Evolutionary conservation across 1,140 invertebrate genomes (phyloP), one percentile per base, ranked within the genome.

Genomic region (Meloidogyne exigua): DNA sequence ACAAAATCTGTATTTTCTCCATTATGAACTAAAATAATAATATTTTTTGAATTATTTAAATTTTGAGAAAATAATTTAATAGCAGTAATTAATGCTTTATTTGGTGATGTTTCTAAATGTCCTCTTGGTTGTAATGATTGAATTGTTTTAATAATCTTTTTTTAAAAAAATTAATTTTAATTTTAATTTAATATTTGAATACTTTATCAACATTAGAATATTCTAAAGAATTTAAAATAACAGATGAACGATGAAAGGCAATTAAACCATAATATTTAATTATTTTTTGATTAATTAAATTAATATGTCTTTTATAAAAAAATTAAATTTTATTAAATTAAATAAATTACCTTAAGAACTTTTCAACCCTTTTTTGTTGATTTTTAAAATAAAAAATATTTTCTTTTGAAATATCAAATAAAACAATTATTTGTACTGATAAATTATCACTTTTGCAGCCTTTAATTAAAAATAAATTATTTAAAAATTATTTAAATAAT

Each of bases 1-100:
- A 68, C 23, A 15, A 74, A 13, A 63, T 76, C 75, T n/a, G 69
- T 72, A 65, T 76, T 76, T 15, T 66, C 21, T 0, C 75, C 75
- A 65, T 76, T 67, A 66, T 76, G 75, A 23, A 76, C 42, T 57
- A 76, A 71, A 28, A 76, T 23, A 57, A 76, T 67, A 42, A 76
- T 57, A 71, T 68, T 76, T 36, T 57, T 76, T 26, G 75, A 42
- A 12, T 39, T 26, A 18, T 44, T 57, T 28, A n/a, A 28, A 57
- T 26, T 70, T 44, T 73, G 15, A 4, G 23, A 4, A 7, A 49
- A 44, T 26, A 65, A 28, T 49, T 76, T 11, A 57, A 18, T 23
- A 21, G 42, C 68, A 32, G 26, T 66, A 44, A 26, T 18, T 25
- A 49, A 28, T 12, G 71, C 75, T 32, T 76, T 76, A 23, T 49